Conservation (phyloP, 2,888 invertebrate genomes). For the Eupithecia vulgata region DNA sequence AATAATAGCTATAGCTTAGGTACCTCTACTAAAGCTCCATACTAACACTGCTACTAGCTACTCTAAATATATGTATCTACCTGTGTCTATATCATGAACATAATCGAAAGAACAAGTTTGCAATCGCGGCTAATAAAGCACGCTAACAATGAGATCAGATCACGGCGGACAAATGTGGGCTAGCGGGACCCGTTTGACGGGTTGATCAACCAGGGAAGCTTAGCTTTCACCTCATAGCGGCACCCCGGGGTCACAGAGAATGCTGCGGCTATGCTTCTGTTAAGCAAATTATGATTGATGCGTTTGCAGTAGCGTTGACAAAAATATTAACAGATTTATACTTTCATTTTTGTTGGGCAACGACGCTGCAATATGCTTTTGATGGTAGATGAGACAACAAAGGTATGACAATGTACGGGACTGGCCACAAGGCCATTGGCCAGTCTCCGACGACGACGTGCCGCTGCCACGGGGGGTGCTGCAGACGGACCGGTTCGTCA, state of each 20-base stretch:
- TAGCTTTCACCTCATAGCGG: conserved; percentile 49
- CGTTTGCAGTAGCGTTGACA: conserved; percentile 1
- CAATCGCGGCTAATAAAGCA: conserved; percentile 41
- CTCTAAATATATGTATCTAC: neutral
- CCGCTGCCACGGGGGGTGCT: too few species aligned
- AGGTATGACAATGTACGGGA: neutral
- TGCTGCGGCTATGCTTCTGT: conserved; percentile 30
- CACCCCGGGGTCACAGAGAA: conserved; percentile 58
- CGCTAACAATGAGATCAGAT: conserved; percentile 44
- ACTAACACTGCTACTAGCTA: too few species aligned
- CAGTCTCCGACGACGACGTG: too few species aligned
- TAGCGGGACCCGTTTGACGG: conserved; percentile 70
- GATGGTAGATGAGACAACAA: neutral
- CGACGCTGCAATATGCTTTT: neutral
- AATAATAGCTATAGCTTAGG: neutral
- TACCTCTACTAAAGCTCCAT: too few species aligned
- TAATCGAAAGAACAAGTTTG: neutral
- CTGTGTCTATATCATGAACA: neutral
- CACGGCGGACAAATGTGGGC: conserved; percentile 59
- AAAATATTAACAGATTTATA: neutral
- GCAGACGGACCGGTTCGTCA: too few species aligned
- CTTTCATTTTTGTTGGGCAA: neutral
- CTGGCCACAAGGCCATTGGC: neutral
- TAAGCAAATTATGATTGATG: conserved; percentile 19
- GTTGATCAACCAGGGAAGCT: conserved; percentile 53